These are phyloP conservation scores for Palaemon carinicauda DNA, from an alignment of 1,140 invertebrate species.

Conservation along the genomic window DNA sequence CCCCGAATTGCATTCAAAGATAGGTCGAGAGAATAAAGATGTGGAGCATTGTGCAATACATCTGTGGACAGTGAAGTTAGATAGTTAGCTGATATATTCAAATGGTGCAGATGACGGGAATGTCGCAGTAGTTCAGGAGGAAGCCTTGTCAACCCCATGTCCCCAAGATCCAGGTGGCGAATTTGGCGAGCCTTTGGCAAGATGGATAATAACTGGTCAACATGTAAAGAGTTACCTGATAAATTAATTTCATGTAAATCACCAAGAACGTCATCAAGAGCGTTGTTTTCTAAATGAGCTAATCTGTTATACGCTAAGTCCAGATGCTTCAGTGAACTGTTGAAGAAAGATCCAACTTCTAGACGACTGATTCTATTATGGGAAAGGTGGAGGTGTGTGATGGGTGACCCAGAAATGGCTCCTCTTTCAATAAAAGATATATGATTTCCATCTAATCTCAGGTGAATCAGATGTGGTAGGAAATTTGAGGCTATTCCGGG, in stretches of 20 bases:
- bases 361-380: conserved; percentile 78
- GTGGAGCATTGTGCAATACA: conserved; percentile 68
- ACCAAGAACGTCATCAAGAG: conserved; percentile 71
- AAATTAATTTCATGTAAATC: conserved; percentile 72
- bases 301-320: conserved; percentile 80
- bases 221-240: conserved; percentile 72
- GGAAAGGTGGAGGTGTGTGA: conserved; percentile 70
- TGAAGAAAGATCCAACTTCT: conserved; percentile 74
- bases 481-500: conserved; percentile 65
- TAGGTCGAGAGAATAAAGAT: conserved; percentile 71
- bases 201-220: conserved; percentile 65
- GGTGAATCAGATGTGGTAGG: conserved; percentile 68
- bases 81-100: conserved; percentile 71
- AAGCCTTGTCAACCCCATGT: conserved; percentile 67
- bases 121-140: conserved; percentile 69
- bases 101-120: conserved; percentile 67
- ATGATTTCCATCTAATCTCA: conserved; percentile 80
- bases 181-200: conserved; percentile 70
- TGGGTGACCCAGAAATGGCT: conserved; percentile 63
- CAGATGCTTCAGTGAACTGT: conserved; percentile 73
- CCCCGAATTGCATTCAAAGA: conserved; percentile 72
- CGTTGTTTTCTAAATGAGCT: conserved; percentile 71
- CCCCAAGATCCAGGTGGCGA: conserved; percentile 69
- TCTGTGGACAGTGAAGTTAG: conserved; percentile 69
- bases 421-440: conserved; percentile 66